phyloP scores from a whole-genome alignment of 2,888 invertebrate genomes.

The Panopea generosa region DNA sequence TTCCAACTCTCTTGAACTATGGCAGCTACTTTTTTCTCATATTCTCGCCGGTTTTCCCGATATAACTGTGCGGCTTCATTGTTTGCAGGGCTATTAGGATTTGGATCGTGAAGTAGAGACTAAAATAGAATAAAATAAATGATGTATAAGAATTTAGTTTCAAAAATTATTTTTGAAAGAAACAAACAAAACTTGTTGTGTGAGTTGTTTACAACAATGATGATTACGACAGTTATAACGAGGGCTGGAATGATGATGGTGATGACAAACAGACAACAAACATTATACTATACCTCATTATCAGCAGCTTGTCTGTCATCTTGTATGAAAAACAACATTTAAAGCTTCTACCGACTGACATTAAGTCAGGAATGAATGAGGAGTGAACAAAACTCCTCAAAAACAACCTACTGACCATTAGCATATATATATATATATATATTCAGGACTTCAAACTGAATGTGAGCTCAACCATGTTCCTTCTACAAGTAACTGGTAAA shows the following conservation, averaged over 20 bases:
- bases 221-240: neutral
- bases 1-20: conserved; percentile 99
- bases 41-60: conserved; percentile 99
- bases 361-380: too few species aligned
- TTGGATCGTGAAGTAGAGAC: conserved; percentile 99
- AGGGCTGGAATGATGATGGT: conserved; percentile 25
- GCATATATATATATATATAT: too few species aligned
- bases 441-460: too few species aligned
- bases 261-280: too few species aligned
- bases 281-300: too few species aligned
- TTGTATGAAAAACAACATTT: too few species aligned
- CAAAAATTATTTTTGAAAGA: neutral
- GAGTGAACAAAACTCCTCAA: too few species aligned
- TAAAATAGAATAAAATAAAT: conserved; percentile 86
- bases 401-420: too few species aligned
- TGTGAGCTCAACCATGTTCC: too few species aligned
- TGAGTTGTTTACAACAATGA: neutral
- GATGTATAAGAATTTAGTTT: neutral
- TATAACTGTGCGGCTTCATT: conserved; percentile 99
- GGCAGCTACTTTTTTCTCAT: conserved; percentile 99
- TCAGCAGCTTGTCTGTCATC: too few species aligned
- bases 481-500: too few species aligned
- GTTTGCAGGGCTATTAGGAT: conserved; percentile 99
- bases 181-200: neutral
- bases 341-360: too few species aligned